Percentiles rank a stretch among this genome's conserved stretches.
Evolutionary conservation across 2,888 invertebrate species (phyloP).

Genomic region (Reticulitermes lucifugus): DNA sequence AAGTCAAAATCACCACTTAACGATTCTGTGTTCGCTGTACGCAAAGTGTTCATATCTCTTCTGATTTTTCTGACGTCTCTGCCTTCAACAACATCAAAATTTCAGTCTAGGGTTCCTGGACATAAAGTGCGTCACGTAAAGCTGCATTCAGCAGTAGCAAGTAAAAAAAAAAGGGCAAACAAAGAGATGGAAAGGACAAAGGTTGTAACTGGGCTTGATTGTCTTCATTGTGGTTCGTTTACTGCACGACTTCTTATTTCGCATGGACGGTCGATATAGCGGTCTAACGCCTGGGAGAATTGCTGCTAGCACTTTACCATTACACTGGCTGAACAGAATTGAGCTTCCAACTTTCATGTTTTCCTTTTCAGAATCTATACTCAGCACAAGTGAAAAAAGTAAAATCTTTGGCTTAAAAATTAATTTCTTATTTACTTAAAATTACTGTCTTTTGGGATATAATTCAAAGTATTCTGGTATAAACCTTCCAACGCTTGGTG

Average conservation of each 20-base stretch:
- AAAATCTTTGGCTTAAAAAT: too few relatives aligned
- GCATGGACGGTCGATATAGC: conserved; percentile 34
- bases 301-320: neutral
- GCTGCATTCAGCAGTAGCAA: conserved; percentile 29
- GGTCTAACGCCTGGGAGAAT: neutral
- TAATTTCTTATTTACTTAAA: too few relatives aligned
- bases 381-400: neutral
- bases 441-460: too few relatives aligned
- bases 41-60: too few relatives aligned
- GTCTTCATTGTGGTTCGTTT: conserved; percentile 46
- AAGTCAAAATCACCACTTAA: too few relatives aligned
- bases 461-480: too few relatives aligned
- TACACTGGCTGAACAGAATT: neutral
- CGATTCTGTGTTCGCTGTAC: too few relatives aligned
- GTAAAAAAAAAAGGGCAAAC: neutral
- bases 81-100: too few relatives aligned
- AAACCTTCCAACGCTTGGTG: too few relatives aligned
- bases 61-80: too few relatives aligned
- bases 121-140: conserved; percentile 17
- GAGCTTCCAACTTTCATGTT: neutral
- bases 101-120: neutral
- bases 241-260: conserved; percentile 43
- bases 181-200: conserved; percentile 23
- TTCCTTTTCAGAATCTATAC: neutral
- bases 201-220: conserved; percentile 35